Percentiles rank a stretch among this genome's conserved stretches.
Conservation (phyloP, 2,113 vertebrate genomes). For the Pungitius pungitius region DNA sequence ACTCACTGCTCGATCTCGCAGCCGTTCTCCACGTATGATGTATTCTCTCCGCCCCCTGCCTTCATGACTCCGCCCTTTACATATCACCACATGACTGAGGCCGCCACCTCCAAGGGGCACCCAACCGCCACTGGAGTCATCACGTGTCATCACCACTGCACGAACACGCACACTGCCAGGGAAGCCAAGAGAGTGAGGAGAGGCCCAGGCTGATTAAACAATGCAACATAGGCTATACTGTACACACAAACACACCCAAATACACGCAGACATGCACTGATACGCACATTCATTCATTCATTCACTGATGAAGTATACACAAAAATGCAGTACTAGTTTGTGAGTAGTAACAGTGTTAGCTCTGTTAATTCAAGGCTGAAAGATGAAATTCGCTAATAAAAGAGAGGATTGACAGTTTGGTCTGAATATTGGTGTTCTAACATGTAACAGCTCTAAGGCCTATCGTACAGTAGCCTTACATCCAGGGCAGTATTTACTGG, state of each 20-base stretch:
- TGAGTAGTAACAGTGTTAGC: neutral
- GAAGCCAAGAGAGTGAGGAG: slow-evolving; percentile 55
- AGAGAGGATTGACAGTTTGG: neutral
- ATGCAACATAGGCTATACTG: slow-evolving; percentile 5
- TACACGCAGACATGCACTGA: neutral
- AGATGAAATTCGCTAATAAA: slow-evolving; percentile 38
- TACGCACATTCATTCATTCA: neutral
- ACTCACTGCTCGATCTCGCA: slow-evolving; percentile 93
- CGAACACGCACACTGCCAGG: slow-evolving; percentile 88
- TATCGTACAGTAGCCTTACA: neutral
- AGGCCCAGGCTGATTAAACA: slow-evolving; percentile 43
- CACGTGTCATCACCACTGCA: slow-evolving; percentile 94
- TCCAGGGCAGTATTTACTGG: slow-evolving; percentile 1
- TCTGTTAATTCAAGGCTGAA: slow-evolving; percentile 9
- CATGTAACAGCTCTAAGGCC: slow-evolving; percentile 7
- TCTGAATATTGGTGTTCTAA: slow-evolving; percentile 5
- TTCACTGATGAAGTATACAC: neutral
- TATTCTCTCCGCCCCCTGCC: slow-evolving; percentile 85
- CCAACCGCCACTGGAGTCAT: slow-evolving; percentile 95
- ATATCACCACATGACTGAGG: slow-evolving; percentile 91
- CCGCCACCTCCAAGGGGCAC: slow-evolving; percentile 91
- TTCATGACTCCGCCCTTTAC: slow-evolving; percentile 86
- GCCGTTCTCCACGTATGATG: slow-evolving; percentile 90
- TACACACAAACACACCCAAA: slow-evolving; percentile 1
- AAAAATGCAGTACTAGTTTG: slow-evolving; percentile 5